A percentile compares a stretch with the other conserved stretches of the same genome.
phyloP scores from a whole-genome alignment of 2,888 invertebrate genomes.

The Coleophora flavipennella region DNA sequence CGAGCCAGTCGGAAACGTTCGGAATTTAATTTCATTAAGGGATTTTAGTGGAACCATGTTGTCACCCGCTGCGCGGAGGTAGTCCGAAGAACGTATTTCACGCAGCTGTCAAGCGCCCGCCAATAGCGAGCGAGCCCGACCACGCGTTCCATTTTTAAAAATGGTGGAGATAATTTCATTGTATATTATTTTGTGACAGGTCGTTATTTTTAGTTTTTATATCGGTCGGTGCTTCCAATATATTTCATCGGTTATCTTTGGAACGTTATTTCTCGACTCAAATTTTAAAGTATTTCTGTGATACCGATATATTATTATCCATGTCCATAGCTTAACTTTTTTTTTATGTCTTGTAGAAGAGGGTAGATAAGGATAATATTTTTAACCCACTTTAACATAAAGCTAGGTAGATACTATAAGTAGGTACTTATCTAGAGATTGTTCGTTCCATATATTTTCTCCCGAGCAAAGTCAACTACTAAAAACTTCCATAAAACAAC shows the following conservation, averaged over 20 bases:
- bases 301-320: conserved; percentile 6
- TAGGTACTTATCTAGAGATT: conserved; percentile 39
- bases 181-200: conserved; percentile 73
- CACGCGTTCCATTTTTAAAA: conserved; percentile 59
- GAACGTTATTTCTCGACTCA: conserved; percentile 22
- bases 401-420: neutral
- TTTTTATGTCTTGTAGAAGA: too few relatives aligned
- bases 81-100: conserved; percentile 56
- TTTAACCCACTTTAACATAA: neutral
- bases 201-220: conserved; percentile 69
- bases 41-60: conserved; percentile 60
- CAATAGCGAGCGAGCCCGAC: conserved; percentile 44
- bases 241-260: conserved; percentile 46
- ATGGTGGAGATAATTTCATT: conserved; percentile 71
- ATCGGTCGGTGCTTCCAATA: conserved; percentile 56
- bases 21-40: conserved; percentile 73
- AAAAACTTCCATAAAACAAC: conserved; percentile 73
- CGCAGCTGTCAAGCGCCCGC: conserved; percentile 61
- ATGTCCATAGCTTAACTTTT: too few relatives aligned
- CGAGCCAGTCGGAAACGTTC: conserved; percentile 66
- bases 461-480: conserved; percentile 68
- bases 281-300: conserved; percentile 18
- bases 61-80: conserved; percentile 66
- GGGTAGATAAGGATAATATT: too few relatives aligned
- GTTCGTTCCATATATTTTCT: conserved; percentile 59